Conservation (phyloP, 2,113 vertebrate species). For the Camarhynchus parvulus region DNA sequence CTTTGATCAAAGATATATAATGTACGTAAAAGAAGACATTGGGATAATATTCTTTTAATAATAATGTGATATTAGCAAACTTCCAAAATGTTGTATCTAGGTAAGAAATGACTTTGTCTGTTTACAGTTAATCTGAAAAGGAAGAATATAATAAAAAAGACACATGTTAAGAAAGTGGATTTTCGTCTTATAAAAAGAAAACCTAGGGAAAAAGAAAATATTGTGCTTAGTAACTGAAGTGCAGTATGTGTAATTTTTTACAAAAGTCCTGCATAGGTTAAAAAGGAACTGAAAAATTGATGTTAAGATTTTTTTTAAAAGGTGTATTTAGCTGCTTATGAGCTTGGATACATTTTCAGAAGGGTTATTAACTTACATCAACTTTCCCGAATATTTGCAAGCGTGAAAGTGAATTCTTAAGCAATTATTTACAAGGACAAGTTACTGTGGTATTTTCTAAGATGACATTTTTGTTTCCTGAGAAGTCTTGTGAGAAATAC, state of each 20-base stretch:
- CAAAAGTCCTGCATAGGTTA: not conserved
- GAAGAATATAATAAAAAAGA: not conserved
- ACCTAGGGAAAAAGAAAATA: not conserved
- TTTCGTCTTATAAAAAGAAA: not conserved
- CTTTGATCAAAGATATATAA: not conserved
- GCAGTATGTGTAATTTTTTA: not conserved
- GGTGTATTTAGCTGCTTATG: not conserved
- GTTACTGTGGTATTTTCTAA: not conserved
- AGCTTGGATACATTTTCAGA: not conserved
- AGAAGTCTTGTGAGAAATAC: not conserved
- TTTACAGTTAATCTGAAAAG: not conserved
- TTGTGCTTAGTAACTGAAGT: not conserved
- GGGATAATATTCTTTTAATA: not conserved
- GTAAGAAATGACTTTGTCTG: not conserved
- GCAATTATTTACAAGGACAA: not conserved
- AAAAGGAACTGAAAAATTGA: not conserved
- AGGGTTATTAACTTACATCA: not conserved
- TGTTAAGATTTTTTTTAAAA: not conserved
- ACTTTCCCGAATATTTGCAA: not conserved
- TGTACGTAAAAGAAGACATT: not conserved
- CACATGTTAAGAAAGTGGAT: not conserved
- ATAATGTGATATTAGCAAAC: not conserved
- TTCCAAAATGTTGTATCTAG: not conserved
- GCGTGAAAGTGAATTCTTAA: not conserved
- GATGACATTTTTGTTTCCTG: not conserved